Conservation (phyloP, 2,113 vertebrate genomes). For the Phrynosoma platyrhinos region DNA sequence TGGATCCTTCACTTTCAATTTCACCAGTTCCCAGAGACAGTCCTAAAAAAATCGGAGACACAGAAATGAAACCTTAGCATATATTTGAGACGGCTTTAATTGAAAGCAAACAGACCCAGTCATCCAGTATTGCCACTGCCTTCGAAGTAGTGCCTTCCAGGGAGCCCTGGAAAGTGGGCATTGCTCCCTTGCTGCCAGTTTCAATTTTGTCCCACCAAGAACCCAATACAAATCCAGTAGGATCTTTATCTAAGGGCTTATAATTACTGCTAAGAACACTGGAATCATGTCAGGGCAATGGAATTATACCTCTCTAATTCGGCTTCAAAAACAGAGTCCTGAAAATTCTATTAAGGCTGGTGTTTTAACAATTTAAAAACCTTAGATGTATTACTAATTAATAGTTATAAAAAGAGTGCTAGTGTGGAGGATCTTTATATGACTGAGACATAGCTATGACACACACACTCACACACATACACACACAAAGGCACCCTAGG, state of each 20-base stretch:
- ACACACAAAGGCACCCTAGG: slow-evolving; percentile 80
- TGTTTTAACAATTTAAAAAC: slow-evolving; percentile 58
- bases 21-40: background rate
- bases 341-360: slow-evolving; percentile 36
- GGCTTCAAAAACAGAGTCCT: background rate
- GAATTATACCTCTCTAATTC: background rate
- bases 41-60: background rate
- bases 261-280: background rate
- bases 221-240: background rate
- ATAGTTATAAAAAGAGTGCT: slow-evolving; percentile 79
- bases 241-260: background rate
- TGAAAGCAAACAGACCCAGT: background rate
- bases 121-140: background rate
- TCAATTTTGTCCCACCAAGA: background rate
- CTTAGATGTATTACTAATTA: slow-evolving; percentile 46
- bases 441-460: slow-evolving; percentile 69
- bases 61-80: background rate
- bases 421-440: slow-evolving; percentile 49
- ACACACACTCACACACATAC: slow-evolving; percentile 50
- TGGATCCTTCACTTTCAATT: background rate
- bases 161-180: no score
- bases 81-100: background rate
- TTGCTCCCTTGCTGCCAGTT: background rate
- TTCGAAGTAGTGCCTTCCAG: background rate
- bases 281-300: slow-evolving; percentile 16